A percentile compares a stretch with the other conserved stretches of the same genome.
Evolutionary conservation across 1,140 invertebrate species (phyloP).

Genomic region (Charaxes varanes): DNA sequence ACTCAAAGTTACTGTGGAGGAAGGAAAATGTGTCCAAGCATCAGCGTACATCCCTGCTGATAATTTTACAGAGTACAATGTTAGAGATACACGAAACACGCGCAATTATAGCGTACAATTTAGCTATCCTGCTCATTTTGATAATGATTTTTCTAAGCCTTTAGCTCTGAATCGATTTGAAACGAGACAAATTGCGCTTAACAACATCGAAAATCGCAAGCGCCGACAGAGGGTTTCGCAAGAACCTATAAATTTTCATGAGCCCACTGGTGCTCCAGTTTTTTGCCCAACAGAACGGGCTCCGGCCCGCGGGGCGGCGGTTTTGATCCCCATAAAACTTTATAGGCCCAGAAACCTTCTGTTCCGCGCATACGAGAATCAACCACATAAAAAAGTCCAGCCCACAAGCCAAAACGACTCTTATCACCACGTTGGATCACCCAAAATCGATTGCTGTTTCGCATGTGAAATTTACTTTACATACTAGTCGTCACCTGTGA

Average conservation of each 20-base stretch:
- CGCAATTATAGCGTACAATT: no score
- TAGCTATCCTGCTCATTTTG: no score
- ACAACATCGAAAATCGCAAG: slow-evolving; percentile 39
- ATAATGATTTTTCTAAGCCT: no score
- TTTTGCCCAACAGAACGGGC: slow-evolving; percentile 34
- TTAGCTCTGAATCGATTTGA: slow-evolving; percentile 18
- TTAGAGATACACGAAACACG: no score
- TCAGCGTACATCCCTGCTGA: slow-evolving; percentile 91
- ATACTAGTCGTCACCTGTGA: no score
- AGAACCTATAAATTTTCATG: slow-evolving; percentile 66
- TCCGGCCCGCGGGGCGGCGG: slow-evolving; percentile 18
- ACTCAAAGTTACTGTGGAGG: slow-evolving; percentile 93
- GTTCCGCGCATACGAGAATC: no score
- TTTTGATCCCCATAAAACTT: slow-evolving; percentile 55
- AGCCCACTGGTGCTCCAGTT: slow-evolving; percentile 51
- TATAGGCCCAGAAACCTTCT: slow-evolving; percentile 33
- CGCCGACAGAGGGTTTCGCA: slow-evolving; percentile 36
- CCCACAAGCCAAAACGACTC: no score
- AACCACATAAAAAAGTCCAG: no score
- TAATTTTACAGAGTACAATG: slow-evolving; percentile 83
- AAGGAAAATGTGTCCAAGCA: slow-evolving; percentile 92
- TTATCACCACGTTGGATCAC: no score
- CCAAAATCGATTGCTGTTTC: no score
- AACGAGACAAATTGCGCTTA: slow-evolving; percentile 45
- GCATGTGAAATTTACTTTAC: no score